These are phyloP conservation scores for Hemiprocne comata DNA, from an alignment of 2,113 vertebrate species.

Conservation along the genomic window DNA sequence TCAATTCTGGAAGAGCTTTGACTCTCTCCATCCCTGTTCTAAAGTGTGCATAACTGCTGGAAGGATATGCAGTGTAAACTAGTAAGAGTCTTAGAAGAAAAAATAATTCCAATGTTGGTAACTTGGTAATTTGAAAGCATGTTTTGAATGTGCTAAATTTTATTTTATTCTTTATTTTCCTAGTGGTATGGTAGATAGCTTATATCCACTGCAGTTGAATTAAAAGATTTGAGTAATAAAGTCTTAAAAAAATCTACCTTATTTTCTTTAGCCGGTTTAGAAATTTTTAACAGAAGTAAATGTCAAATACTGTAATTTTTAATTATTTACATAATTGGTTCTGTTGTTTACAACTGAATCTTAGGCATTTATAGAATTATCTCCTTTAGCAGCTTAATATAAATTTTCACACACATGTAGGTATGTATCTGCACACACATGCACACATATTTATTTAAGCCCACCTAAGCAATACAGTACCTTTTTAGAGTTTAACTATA, in stretches of 20 bases:
- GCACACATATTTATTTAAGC: background rate
- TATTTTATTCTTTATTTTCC: background rate
- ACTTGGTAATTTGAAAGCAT: background rate
- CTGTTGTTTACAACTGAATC: background rate
- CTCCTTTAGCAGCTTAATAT: background rate
- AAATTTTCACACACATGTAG: too few species aligned
- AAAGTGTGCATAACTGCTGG: background rate
- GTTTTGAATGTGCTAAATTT: background rate
- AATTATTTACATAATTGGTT: background rate
- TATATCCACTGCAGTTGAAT: background rate
- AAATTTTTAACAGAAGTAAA: too few species aligned
- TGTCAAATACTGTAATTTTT: background rate
- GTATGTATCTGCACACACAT: fast-evolving
- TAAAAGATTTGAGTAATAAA: background rate
- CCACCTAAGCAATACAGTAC: background rate
- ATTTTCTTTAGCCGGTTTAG: background rate
- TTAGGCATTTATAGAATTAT: background rate
- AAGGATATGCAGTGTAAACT: background rate
- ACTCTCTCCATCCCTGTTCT: background rate
- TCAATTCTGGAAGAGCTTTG: background rate
- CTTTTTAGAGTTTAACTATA: background rate
- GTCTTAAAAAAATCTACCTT: background rate
- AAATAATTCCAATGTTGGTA: background rate
- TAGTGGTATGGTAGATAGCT: background rate
- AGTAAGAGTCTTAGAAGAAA: background rate